phyloP scores from a whole-genome alignment of 2,888 invertebrate genomes.

The Phaedon cochleariae region DNA sequence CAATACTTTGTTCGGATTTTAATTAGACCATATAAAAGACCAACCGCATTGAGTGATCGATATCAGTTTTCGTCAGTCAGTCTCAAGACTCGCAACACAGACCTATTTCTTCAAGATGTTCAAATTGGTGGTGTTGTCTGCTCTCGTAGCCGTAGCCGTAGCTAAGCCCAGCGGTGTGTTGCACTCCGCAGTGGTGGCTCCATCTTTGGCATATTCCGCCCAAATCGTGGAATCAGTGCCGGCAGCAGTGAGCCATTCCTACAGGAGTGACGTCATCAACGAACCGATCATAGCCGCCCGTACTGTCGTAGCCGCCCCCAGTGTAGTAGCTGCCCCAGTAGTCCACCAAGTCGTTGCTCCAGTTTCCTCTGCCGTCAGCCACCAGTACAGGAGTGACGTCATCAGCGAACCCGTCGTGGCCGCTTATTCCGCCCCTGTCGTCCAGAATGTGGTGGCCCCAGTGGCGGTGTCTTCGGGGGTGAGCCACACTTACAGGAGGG shows the following conservation, averaged over 20 bases:
- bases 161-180: slow-evolving; percentile 58
- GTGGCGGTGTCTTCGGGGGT: slow-evolving; percentile 21
- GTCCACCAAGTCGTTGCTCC: slow-evolving; percentile 3
- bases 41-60: neutral
- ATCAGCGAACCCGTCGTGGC: slow-evolving; percentile 40
- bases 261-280: slow-evolving; percentile 45
- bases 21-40: neutral
- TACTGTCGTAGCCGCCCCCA: slow-evolving; percentile 11
- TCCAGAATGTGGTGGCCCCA: slow-evolving; percentile 51
- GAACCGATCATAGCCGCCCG: slow-evolving; percentile 42
- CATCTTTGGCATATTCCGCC: slow-evolving; percentile 2
- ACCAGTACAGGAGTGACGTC: slow-evolving; percentile 44
- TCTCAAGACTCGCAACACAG: slow-evolving; percentile 37
- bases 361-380: slow-evolving; percentile 22
- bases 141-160: slow-evolving; percentile 68
- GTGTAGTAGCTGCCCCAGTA: slow-evolving; percentile 6
- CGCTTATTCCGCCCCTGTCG: slow-evolving; percentile 12
- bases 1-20: neutral
- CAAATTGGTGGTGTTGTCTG: slow-evolving; percentile 63
- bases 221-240: slow-evolving; percentile 27
- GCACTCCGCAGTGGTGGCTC: slow-evolving; percentile 10
- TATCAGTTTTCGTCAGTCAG: slow-evolving; percentile 36
- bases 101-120: slow-evolving; percentile 46
- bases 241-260: slow-evolving; percentile 44
- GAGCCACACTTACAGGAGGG: slow-evolving; percentile 43